These are phyloP conservation scores for Acanthoscelides obtectus DNA, from an alignment of 2,888 invertebrate genomes.

Conservation along the genomic window DNA sequence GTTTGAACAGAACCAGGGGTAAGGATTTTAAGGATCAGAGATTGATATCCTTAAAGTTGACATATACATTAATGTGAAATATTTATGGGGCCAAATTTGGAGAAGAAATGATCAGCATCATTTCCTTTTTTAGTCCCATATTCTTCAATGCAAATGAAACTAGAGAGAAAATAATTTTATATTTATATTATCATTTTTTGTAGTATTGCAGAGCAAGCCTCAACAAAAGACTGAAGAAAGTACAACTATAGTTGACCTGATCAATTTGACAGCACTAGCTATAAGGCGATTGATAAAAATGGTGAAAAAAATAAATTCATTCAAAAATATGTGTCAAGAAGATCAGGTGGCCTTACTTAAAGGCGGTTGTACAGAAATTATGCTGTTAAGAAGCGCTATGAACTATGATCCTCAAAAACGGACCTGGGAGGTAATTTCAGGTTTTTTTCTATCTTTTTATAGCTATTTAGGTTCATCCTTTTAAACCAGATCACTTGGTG, in stretches of 20 bases:
- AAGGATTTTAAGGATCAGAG: too few species aligned
- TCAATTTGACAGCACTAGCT: conserved; percentile 88
- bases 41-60: too few species aligned
- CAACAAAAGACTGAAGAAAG: conserved; percentile 48
- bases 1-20: conserved; percentile 44
- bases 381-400: conserved; percentile 89
- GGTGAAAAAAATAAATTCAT: conserved; percentile 82
- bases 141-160: too few species aligned
- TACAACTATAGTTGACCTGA: conserved; percentile 73
- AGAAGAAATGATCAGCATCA: too few species aligned
- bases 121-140: too few species aligned
- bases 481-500: too few species aligned
- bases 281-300: conserved; percentile 82
- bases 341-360: conserved; percentile 86
- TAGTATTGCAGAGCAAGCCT: conserved; percentile 14
- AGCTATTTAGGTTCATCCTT: too few species aligned
- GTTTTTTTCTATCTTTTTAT: too few species aligned
- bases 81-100: too few species aligned
- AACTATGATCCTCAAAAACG: conserved; percentile 86
- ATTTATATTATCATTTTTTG: conserved; percentile 17
- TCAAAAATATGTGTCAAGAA: conserved; percentile 90
- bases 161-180: too few species aligned
- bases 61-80: too few species aligned
- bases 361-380: conserved; percentile 94
- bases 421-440: conserved; percentile 82